These are phyloP conservation scores for Onychostruthus taczanowskii DNA, from an alignment of 2,113 vertebrate genomes.

Conservation along the genomic window DNA sequence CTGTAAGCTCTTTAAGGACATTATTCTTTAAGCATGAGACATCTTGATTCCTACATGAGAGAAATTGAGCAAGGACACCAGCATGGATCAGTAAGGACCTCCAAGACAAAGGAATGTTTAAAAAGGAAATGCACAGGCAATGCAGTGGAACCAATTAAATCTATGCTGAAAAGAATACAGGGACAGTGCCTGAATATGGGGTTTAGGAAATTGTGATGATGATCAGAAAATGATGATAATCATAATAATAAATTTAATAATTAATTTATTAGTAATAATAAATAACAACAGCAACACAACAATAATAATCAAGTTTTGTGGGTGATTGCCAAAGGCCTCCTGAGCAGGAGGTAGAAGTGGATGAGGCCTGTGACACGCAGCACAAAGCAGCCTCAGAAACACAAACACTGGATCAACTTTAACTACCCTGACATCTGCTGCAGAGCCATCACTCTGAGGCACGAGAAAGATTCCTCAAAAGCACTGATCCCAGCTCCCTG, in stretches of 20 bases:
- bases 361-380: background rate
- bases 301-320: background rate
- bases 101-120: background rate
- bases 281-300: background rate
- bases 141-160: background rate
- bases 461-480: background rate
- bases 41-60: background rate
- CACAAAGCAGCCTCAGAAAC: background rate
- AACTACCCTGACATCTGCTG: background rate
- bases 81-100: background rate
- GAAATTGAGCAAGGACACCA: background rate
- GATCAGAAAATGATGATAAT: background rate
- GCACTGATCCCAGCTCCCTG: background rate
- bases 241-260: background rate
- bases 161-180: background rate
- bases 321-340: background rate
- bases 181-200: background rate
- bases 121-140: background rate
- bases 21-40: background rate
- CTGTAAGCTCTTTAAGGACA: background rate
- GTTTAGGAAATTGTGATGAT: background rate
- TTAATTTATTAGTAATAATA: too few species aligned
- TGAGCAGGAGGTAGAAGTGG: accelerated
- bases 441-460: background rate
- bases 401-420: background rate